Evolutionary conservation across 2,797 vertebrate species (phyloP), one percentile per base, ranked within the genome.

Genomic region (Myripristis murdjan): DNA sequence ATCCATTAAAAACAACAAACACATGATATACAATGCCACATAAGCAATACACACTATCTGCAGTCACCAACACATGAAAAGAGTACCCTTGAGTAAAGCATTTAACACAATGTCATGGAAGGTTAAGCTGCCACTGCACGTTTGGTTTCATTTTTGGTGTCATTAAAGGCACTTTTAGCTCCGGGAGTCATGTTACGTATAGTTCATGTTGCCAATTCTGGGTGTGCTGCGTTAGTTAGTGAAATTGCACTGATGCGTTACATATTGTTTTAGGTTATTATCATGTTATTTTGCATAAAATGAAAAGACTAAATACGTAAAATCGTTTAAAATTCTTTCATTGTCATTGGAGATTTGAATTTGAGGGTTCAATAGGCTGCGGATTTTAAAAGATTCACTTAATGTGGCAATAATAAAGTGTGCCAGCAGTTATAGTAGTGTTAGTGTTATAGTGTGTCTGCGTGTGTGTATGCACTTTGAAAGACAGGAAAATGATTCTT

Each of bases 101-200:
- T 55, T 56, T 57, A 83, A 87, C 52, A 72, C 5, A 24, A 15
- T 61, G 74, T 28, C 70, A 43, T 59, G 46, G 57, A 59, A 75
- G 58, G 44, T 64, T 35, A 63, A 51, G 55, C 75, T 62, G 82
- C 47, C 7, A 31, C 28, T 31, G 28, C 31, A 60, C 52, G 56
- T 51, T 58, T 48, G 18, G 69, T 59, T 52, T 31, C 65, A 70
- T 79, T 62, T 79, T 62, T 68, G 46, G 61, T 77, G 68, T 56
- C 62, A 41, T 73, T 53, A 70, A 74, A 82, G 69, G 16, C 67
- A 66, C 58, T 73, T 69, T 61, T 72, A 58, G 68, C 63, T 66
- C 56, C 53, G 28, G 48, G 61, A 80, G 51, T 51, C 46, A 57
- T 70, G 54, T 46, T n/a, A n/a, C n/a, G n/a, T 79, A 26, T 65